Base-by-base conservation (phyloP, 1,140 invertebrate genomes). In the Heliothis virescens region DNA sequence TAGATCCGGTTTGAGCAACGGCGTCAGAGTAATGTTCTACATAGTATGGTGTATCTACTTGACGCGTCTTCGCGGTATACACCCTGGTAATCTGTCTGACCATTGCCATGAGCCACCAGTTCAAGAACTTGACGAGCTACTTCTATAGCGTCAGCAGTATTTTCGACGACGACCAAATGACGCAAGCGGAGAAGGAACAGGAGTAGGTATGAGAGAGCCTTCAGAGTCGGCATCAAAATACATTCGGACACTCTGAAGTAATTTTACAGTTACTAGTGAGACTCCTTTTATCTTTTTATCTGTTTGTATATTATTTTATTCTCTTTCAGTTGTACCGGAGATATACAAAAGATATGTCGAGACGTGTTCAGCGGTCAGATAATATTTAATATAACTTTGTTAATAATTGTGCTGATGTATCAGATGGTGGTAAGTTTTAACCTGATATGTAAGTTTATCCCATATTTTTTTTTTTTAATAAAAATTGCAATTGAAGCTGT, bases 281-380 rank as follows among this genome's bases (percentile, higher is more conserved):
- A 15, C 7, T 15, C 7, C 4, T 55, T n/a, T 53, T n/a, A 5
- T 53, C 3, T n/a, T 53, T 16, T 16, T 53, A 0, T 53, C 3
- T 5, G 2, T n/a, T n/a, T 15, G 15, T n/a, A 5, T 53, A n/a
- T 13, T 10, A n/a, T 16, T 41, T 21, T 50, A 1, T 18, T n/a
- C 29, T 50, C 10, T 62, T 21, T 2, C 48, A 75, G 73, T 59
- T 63, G 73, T 18, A 52, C 59, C 13, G 34, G 59, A 0, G 11
- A 75, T n/a, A 21, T 69, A 12, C 34, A 84, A 26, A 16, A 16
- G n/a, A 76, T 76, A 21, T 84, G 74, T 63, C 48, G 50, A 3
- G 21, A 29, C 0, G 71, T 84, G 9, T 62, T 80, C 48, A 82
- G 71, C 41, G 80, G 79, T 5, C 83, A 84, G 53, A 85, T 85